Conservation (phyloP, 2,888 invertebrate species). For the Xestia ashworthii region DNA sequence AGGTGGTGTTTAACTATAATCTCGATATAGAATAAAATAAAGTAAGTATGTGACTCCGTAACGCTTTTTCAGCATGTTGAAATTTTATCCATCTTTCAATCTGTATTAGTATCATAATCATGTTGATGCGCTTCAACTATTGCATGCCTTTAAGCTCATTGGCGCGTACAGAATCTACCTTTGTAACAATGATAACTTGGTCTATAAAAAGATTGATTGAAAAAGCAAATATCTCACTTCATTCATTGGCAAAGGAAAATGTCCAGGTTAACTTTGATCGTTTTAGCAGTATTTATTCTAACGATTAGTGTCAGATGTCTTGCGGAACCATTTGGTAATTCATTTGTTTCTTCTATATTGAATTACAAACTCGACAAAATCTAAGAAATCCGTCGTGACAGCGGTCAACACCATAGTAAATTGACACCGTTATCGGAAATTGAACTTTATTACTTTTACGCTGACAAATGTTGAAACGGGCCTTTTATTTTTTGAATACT, state of each 20-base stretch:
- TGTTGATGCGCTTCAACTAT: conserved; percentile 57
- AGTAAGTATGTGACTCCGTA: background rate
- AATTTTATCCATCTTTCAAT: conserved; percentile 29
- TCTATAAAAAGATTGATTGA: conserved; percentile 51
- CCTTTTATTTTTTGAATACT: background rate
- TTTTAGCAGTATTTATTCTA: conserved; percentile 36
- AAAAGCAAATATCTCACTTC: conserved; percentile 19
- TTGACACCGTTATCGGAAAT: too few relatives aligned
- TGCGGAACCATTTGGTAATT: conserved; percentile 59
- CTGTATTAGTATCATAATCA: conserved; percentile 42
- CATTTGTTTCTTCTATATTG: background rate
- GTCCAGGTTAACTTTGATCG: conserved; percentile 42
- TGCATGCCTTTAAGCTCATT: conserved; percentile 71
- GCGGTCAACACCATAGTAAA: too few relatives aligned
- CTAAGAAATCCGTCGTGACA: too few relatives aligned
- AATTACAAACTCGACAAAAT: too few relatives aligned
- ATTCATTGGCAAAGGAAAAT: conserved; percentile 44
- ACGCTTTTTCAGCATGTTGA: background rate
- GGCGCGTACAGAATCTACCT: conserved; percentile 67
- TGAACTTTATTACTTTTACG: too few relatives aligned
- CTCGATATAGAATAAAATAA: background rate
- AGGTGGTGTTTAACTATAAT: background rate
- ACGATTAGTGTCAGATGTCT: conserved; percentile 45
- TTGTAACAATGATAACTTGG: conserved; percentile 34
- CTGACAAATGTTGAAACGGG: too few relatives aligned